Conservation (phyloP, 2,888 invertebrate genomes). For the Operophtera brumata region DNA sequence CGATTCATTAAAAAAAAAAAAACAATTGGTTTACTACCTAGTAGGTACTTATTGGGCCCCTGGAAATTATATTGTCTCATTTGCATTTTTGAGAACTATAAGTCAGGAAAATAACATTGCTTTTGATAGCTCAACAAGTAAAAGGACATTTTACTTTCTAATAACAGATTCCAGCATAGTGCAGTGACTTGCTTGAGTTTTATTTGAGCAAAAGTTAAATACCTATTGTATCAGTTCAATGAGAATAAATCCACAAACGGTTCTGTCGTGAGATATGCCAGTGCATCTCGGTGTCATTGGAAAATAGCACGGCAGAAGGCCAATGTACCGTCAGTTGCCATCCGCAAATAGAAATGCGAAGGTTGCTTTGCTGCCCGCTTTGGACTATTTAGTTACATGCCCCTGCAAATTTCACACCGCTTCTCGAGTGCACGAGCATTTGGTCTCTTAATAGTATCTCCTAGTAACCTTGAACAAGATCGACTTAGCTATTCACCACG, state of each 20-base stretch:
- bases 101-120: no score
- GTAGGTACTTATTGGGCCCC: no score
- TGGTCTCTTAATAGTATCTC: constrained; percentile 30
- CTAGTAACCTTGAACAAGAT: constrained; percentile 36
- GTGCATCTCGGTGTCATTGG: constrained; percentile 58
- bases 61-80: no score
- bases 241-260: constrained; percentile 40
- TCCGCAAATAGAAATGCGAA: constrained; percentile 71
- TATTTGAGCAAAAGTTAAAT: not conserved
- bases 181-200: no score
- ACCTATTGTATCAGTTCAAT: constrained; percentile 5
- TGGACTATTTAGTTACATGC: constrained; percentile 58
- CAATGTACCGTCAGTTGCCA: constrained; percentile 65
- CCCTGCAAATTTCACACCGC: constrained; percentile 45
- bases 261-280: constrained; percentile 52
- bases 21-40: no score
- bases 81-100: no score
- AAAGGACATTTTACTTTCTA: no score
- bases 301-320: constrained; percentile 71
- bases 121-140: no score
- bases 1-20: no score
- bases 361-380: constrained; percentile 71
- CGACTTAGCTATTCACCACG: constrained; percentile 24
- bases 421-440: constrained; percentile 27
- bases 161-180: no score